A percentile compares a stretch with the other conserved stretches of the same genome.
Evolutionary conservation across 2,113 vertebrate species (phyloP).

Genomic region (Felis catus): F.catus_Fca126_mat1.0 CM031417.1:21443501-21444000

Average conservation of each 20-base stretch:
- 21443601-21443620: background rate
- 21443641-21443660: background rate
- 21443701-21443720: background rate
- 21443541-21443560: background rate
- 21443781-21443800: background rate
- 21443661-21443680: background rate
- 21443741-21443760: background rate
- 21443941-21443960: background rate
- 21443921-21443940: background rate
- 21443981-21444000: background rate
- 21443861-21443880: background rate
- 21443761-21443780: too few species aligned
- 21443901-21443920: background rate
- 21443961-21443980: background rate
- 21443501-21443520: background rate
- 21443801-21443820: background rate
- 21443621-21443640: background rate
- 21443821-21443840: background rate
- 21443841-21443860: background rate
- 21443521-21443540: background rate
- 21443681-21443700: background rate
- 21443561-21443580: background rate
- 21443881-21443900: background rate
- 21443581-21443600: background rate
- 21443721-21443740: background rate